Conservation (phyloP, 2,888 invertebrate genomes). For the Elaeidobius kamerunicus region DNA sequence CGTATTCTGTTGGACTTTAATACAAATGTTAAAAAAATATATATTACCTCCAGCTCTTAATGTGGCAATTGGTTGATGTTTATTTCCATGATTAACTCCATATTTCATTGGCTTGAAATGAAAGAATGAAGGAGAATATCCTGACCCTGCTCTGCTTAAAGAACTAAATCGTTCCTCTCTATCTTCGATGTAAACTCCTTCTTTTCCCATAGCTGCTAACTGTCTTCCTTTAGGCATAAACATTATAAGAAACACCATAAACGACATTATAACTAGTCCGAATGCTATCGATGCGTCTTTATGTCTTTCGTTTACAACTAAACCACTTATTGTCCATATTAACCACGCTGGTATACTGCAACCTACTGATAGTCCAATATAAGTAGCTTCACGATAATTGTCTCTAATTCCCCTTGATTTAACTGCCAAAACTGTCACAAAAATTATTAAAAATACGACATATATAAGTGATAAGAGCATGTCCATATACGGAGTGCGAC, state of each 20-base stretch:
- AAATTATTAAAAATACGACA: slow-evolving; percentile 78
- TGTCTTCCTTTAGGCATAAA: slow-evolving; percentile 92
- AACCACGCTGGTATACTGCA: slow-evolving; percentile 85
- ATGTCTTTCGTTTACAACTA: slow-evolving; percentile 73
- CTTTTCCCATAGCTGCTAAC: slow-evolving; percentile 87
- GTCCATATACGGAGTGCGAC: slow-evolving; percentile 67
- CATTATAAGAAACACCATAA: slow-evolving; percentile 87
- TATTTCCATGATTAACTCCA: slow-evolving; percentile 47
- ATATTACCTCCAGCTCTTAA: slow-evolving; percentile 35
- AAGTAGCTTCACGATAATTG: slow-evolving; percentile 90
- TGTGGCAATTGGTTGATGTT: slow-evolving; percentile 45
- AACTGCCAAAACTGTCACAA: slow-evolving; percentile 80
- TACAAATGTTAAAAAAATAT: background rate
- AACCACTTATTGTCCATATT: slow-evolving; percentile 80
- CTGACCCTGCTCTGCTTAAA: slow-evolving; percentile 71
- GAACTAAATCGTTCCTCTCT: slow-evolving; percentile 81
- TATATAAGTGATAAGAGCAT: slow-evolving; percentile 77
- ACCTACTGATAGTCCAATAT: slow-evolving; percentile 85
- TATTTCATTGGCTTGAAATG: slow-evolving; percentile 88
- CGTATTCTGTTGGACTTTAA: too few relatives aligned
- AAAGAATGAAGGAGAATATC: slow-evolving; percentile 89
- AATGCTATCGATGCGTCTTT: slow-evolving; percentile 88
- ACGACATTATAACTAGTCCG: slow-evolving; percentile 80
- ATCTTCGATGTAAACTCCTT: slow-evolving; percentile 78
- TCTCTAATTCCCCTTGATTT: slow-evolving; percentile 86